These are phyloP conservation scores for Aplodontia rufa DNA, from an alignment of 2,113 vertebrate genomes.

Conservation along the genomic window DNA sequence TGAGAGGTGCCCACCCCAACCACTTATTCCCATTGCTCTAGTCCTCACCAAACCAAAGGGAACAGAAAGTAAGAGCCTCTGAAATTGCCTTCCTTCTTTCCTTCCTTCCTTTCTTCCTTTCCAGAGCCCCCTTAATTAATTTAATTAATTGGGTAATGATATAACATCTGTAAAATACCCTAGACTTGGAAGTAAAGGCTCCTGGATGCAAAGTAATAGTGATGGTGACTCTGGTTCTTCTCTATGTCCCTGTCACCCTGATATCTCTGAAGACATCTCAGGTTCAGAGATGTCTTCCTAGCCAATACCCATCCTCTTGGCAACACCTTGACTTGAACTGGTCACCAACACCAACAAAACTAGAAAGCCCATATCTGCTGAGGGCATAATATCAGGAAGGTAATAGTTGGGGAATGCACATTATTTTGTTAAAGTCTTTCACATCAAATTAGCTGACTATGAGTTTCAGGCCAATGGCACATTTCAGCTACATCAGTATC, in stretches of 20 bases:
- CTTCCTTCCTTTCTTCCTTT: not conserved
- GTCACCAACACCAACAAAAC: conserved; percentile 12
- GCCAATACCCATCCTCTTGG: not conserved
- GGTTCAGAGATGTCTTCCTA: not conserved
- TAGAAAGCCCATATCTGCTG: not conserved
- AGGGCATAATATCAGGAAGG: not conserved
- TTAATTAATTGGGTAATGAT: conserved; percentile 4
- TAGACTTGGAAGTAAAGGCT: not conserved
- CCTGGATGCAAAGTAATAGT: not conserved
- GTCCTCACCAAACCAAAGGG: not conserved
- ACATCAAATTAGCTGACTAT: conserved; percentile 13
- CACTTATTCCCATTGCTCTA: not conserved
- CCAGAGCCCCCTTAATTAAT: not conserved
- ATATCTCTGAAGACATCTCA: too few relatives aligned
- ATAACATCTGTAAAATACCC: not conserved
- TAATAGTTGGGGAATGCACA: not conserved
- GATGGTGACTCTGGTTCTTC: not conserved
- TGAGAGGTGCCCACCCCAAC: not conserved
- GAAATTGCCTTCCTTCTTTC: not conserved
- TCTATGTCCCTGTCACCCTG: not conserved
- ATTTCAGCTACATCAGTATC: conserved; percentile 5
- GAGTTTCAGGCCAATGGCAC: conserved; percentile 29
- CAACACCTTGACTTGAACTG: not conserved
- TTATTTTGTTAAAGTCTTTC: conserved; percentile 54
- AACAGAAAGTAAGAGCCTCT: conserved; percentile 8